These are phyloP conservation scores for Hesperophylax magnus DNA, from an alignment of 1,140 invertebrate genomes.

Conservation along the genomic window DNA sequence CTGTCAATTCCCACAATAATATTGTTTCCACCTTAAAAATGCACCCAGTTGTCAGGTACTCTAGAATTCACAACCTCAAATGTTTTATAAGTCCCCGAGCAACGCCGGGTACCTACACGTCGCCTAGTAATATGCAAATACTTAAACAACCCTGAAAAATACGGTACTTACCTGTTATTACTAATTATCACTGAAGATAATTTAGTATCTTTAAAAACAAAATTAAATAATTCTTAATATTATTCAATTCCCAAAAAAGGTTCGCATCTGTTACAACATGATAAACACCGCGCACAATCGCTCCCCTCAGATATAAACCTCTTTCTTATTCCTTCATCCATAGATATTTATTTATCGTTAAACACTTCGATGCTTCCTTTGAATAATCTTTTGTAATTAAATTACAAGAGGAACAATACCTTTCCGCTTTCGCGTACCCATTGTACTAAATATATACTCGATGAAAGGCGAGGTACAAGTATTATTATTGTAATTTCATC, in stretches of 20 bases:
- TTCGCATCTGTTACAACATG: conserved; percentile 17
- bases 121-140: no score
- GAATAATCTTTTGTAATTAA: conserved; percentile 59
- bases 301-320: conserved; percentile 51
- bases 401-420: conserved; percentile 57
- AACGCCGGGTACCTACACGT: no score
- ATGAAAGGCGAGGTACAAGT: conserved; percentile 33
- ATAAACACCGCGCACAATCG: conserved; percentile 31
- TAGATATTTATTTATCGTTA: conserved; percentile 59
- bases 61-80: no score
- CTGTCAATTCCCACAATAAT: no score
- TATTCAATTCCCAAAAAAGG: conserved; percentile 1
- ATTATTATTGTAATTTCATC: conserved; percentile 43
- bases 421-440: neutral
- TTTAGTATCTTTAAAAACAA: no score
- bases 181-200: no score
- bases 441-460: conserved; percentile 3
- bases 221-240: no score
- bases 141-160: no score
- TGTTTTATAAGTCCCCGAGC: no score
- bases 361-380: conserved; percentile 57
- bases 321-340: conserved; percentile 56
- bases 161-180: no score
- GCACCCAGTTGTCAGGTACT: no score
- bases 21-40: no score